A percentile compares a stretch with the other conserved stretches of the same genome.
Evolutionary conservation across 2,888 invertebrate genomes (phyloP).

Genomic region (Melitaea athalia): DNA sequence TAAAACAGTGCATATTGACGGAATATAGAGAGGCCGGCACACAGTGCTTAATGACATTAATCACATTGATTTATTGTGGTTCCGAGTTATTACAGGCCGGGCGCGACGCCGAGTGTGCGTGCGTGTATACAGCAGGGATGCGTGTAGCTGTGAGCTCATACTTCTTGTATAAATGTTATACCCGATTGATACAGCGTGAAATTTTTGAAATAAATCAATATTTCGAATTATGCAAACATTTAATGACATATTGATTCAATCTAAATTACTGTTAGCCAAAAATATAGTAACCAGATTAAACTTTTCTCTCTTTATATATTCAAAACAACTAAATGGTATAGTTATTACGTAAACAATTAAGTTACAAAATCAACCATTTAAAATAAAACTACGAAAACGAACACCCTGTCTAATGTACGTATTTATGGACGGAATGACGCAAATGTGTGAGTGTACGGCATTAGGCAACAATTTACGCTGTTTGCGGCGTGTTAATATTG

Average conservation of each 20-base stretch:
- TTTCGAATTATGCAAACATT: background rate
- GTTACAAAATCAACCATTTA: background rate
- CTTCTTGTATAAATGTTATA: constrained; percentile 76
- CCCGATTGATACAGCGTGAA: constrained; percentile 66
- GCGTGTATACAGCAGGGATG: constrained; percentile 49
- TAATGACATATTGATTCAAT: background rate
- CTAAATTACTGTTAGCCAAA: background rate
- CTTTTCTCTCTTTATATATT: background rate
- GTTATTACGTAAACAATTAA: background rate
- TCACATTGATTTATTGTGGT: constrained; percentile 83
- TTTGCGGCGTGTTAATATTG: constrained; percentile 83
- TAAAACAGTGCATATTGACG: constrained; percentile 83
- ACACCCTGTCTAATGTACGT: constrained; percentile 64
- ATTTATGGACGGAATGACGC: constrained; percentile 53
- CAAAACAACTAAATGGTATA: background rate
- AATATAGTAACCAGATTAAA: background rate
- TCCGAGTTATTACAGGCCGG: constrained; percentile 83
- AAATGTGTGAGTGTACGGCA: constrained; percentile 73
- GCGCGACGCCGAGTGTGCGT: constrained; percentile 63
- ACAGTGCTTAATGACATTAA: constrained; percentile 83
- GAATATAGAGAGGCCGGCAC: constrained; percentile 83
- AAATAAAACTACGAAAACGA: constrained; percentile 38
- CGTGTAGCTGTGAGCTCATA: constrained; percentile 53
- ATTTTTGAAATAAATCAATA: constrained; percentile 21
- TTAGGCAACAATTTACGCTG: constrained; percentile 83